phyloP scores from a whole-genome alignment of 1,140 invertebrate genomes.

The Monomorium pharaonis region DNA sequence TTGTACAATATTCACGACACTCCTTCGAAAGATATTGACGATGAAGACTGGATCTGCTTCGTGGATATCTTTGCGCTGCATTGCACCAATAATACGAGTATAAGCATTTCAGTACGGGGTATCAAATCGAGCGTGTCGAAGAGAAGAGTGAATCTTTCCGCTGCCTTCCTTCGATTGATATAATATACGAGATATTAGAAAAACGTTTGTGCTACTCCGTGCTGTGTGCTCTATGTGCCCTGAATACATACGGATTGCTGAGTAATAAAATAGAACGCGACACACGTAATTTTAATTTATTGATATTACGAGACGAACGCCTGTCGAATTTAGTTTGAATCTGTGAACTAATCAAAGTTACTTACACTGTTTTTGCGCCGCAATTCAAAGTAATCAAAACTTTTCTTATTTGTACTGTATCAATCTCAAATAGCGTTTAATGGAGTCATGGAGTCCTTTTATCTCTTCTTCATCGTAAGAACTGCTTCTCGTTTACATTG shows the following conservation, averaged over 20 bases:
- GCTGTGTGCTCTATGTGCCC: not conserved
- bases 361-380: slow-evolving; percentile 57
- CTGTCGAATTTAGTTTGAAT: slow-evolving; percentile 57
- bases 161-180: not conserved
- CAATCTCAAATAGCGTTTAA: slow-evolving; percentile 30
- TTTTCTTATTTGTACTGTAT: slow-evolving; percentile 58
- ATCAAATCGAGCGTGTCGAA: not conserved
- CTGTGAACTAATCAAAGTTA: slow-evolving; percentile 75
- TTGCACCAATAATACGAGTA: slow-evolving; percentile 5
- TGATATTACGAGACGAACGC: slow-evolving; percentile 33
- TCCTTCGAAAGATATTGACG: not conserved
- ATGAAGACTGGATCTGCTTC: not conserved
- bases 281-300: slow-evolving; percentile 57
- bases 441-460: not conserved
- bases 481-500: slow-evolving; percentile 30
- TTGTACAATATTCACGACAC: not conserved
- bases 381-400: slow-evolving; percentile 76
- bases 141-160: not conserved
- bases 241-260: slow-evolving; percentile 17
- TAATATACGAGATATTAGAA: not conserved
- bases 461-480: slow-evolving; percentile 32
- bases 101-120: slow-evolving; percentile 7
- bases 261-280: slow-evolving; percentile 6
- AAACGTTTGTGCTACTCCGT: not conserved
- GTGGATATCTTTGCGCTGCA: not conserved